These are phyloP conservation scores for Mesopsocus fuscifrons DNA, from an alignment of 2,888 invertebrate species.

Conservation along the genomic window DNA sequence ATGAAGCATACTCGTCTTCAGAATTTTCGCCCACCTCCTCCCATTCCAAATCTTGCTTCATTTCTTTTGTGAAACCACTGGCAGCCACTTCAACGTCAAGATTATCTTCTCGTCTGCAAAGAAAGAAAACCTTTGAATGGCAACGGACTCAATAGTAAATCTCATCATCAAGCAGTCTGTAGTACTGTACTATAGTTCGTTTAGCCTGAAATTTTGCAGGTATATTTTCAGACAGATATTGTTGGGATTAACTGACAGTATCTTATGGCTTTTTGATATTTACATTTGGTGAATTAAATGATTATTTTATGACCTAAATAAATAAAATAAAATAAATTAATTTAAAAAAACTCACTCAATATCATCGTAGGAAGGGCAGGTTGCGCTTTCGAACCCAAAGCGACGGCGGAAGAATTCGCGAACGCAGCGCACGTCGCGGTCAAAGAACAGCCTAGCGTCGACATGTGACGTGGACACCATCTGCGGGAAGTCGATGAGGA, in stretches of 20 bases:
- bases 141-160: neutral
- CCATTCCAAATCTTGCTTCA: slow-evolving; percentile 47
- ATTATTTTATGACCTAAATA: too few relatives aligned
- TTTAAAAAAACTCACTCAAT: slow-evolving; percentile 28
- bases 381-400: slow-evolving; percentile 73
- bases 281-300: too few relatives aligned
- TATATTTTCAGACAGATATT: too few relatives aligned
- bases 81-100: slow-evolving; percentile 81
- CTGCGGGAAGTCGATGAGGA: slow-evolving; percentile 96
- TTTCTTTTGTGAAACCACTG: slow-evolving; percentile 69
- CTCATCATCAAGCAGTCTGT: neutral
- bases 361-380: slow-evolving; percentile 58
- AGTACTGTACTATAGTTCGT: neutral
- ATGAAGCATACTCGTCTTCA: slow-evolving; percentile 20
- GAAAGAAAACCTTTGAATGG: slow-evolving; percentile 8
- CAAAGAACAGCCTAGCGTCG: slow-evolving; percentile 83
- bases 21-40: slow-evolving; percentile 23
- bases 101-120: slow-evolving; percentile 49
- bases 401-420: slow-evolving; percentile 76
- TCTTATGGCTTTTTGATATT: too few relatives aligned
- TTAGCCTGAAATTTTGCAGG: slow-evolving; percentile 9
- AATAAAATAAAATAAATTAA: too few relatives aligned
- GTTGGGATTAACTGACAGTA: too few relatives aligned
- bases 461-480: slow-evolving; percentile 90
- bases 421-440: slow-evolving; percentile 87